phyloP scores from a whole-genome alignment of 2,113 vertebrate species.

The Rhinoptilus africanus region DNA sequence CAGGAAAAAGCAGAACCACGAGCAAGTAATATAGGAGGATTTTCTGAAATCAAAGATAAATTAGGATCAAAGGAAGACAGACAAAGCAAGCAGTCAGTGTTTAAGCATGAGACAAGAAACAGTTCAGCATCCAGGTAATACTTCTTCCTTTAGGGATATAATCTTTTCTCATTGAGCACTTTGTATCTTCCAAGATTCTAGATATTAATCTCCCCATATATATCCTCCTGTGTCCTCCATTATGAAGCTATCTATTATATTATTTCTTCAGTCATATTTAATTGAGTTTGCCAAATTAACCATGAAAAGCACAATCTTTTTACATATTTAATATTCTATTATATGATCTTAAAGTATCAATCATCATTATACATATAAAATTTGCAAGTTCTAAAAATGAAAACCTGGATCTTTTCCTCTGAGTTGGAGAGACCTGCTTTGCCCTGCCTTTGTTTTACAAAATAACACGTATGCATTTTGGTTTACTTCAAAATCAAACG shows the following conservation, averaged over 20 bases:
- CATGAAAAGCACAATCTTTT: not conserved
- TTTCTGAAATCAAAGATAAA: not conserved
- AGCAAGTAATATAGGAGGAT: not conserved
- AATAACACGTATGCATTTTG: not conserved
- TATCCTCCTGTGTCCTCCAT: not conserved
- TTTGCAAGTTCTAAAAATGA: not conserved
- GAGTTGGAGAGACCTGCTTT: not conserved
- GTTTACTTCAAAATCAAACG: not conserved
- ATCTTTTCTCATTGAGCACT: not conserved
- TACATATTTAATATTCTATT: not conserved
- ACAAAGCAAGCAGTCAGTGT: not conserved
- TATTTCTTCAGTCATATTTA: not conserved
- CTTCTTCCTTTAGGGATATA: not conserved
- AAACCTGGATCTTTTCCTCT: not conserved
- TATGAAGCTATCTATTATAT: not conserved
- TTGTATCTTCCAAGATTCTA: not conserved
- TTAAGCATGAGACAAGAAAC: not conserved
- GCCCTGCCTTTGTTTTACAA: not conserved
- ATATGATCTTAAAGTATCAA: not conserved
- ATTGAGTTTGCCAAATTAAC: slow-evolving; percentile 28
- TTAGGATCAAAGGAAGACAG: not conserved
- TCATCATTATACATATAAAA: not conserved
- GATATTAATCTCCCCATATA: not conserved
- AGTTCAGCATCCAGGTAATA: not conserved
- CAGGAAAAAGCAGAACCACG: not conserved